Evolutionary conservation across 2,113 vertebrate species (phyloP).

Genomic region (Ornithorhynchus anatinus): DNA sequence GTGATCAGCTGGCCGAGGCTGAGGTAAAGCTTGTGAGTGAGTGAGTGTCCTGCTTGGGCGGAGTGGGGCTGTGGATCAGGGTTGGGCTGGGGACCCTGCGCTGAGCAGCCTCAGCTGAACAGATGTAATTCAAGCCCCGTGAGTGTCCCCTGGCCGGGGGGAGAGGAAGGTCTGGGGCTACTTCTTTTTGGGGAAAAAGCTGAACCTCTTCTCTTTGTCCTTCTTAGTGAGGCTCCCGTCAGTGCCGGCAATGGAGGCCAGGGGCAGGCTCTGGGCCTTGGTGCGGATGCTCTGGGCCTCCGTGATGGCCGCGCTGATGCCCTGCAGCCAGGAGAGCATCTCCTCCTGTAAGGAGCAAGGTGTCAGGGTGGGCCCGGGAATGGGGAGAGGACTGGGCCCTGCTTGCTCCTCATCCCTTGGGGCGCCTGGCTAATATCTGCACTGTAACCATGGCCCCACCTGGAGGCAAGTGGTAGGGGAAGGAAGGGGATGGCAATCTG

Average conservation of each 20-base stretch:
- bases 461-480: too few species aligned
- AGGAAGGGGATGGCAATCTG: too few species aligned
- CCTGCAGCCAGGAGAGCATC: constrained; percentile 87
- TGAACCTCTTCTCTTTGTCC: constrained; percentile 90
- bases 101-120: neutral
- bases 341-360: constrained; percentile 76
- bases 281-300: constrained; percentile 70
- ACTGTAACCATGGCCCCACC: too few species aligned
- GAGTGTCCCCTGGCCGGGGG: neutral
- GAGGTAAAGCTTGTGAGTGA: neutral
- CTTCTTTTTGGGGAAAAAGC: constrained; percentile 90
- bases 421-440: too few species aligned
- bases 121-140: neutral
- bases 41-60: neutral
- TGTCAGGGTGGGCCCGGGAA: neutral
- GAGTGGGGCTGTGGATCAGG: neutral
- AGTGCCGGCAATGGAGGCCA: constrained; percentile 65
- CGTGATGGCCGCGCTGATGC: constrained; percentile 78
- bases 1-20: neutral
- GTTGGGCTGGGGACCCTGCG: neutral
- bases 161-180: constrained; percentile 53
- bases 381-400: neutral
- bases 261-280: constrained; percentile 84
- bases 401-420: neutral
- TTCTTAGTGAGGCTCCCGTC: constrained; percentile 75